Conservation (phyloP, 1,140 invertebrate species). For the Epicauta chinensis region DNA sequence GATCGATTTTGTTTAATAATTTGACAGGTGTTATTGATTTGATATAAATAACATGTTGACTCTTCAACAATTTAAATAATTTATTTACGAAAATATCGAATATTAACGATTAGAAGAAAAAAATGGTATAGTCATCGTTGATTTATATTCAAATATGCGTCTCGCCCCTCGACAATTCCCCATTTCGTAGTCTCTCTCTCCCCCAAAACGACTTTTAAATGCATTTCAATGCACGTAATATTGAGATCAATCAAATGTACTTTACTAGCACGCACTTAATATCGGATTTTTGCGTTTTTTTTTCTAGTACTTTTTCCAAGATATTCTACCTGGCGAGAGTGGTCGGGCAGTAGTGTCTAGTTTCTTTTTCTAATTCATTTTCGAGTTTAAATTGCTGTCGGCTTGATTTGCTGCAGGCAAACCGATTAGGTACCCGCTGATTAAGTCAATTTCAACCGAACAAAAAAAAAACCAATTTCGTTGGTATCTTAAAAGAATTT, state of each 20-base stretch:
- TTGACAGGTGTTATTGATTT: too few relatives aligned
- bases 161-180: constrained; percentile 10
- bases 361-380: too few relatives aligned
- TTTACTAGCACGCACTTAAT: constrained; percentile 18
- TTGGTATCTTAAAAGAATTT: constrained; percentile 18
- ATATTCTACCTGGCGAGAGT: too few relatives aligned
- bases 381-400: constrained; percentile 16
- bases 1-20: too few relatives aligned
- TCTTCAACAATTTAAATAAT: too few relatives aligned
- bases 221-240: constrained; percentile 27
- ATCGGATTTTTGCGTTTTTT: too few relatives aligned
- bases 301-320: too few relatives aligned
- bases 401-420: constrained; percentile 18
- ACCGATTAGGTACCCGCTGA: constrained; percentile 23
- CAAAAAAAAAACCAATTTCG: constrained; percentile 28
- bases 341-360: too few relatives aligned
- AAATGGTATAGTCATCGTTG: constrained; percentile 20
- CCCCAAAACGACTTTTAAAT: constrained; percentile 7
- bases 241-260: constrained; percentile 26
- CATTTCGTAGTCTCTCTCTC: too few relatives aligned
- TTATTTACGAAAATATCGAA: too few relatives aligned
- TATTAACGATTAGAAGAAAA: too few relatives aligned
- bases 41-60: too few relatives aligned
- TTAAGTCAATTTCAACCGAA: constrained; percentile 29
- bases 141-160: constrained; percentile 27